phyloP scores from a whole-genome alignment of 2,113 vertebrate species.

The Xenus cinereus region DNA sequence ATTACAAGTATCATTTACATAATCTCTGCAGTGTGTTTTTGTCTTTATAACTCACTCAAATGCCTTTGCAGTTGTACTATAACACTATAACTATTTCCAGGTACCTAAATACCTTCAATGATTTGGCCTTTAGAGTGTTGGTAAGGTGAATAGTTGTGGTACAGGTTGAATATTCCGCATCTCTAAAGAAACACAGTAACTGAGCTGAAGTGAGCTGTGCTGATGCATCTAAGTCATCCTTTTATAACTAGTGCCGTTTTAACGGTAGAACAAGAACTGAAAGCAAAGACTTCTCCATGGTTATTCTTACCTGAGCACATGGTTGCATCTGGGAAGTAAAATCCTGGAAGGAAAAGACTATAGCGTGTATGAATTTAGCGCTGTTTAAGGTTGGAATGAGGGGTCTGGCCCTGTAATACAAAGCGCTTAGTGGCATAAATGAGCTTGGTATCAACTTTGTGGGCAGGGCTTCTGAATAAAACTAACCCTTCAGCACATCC shows the following conservation, averaged over 20 bases:
- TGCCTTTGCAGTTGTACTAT: neutral
- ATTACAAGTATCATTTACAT: neutral
- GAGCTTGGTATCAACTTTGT: neutral
- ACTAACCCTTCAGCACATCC: neutral
- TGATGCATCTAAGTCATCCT: neutral
- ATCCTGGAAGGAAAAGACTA: neutral
- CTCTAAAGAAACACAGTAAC: neutral
- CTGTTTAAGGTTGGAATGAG: neutral
- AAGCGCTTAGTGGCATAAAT: neutral
- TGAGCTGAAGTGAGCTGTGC: neutral
- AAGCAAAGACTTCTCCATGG: neutral
- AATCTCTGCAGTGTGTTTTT: neutral
- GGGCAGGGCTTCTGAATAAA: neutral
- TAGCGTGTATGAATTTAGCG: fast-evolving
- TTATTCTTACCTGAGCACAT: neutral
- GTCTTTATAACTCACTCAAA: neutral
- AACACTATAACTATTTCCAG: neutral
- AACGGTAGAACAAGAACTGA: neutral
- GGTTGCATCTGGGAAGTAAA: neutral
- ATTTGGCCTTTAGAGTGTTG: neutral
- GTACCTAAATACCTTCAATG: neutral
- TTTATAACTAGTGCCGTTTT: neutral
- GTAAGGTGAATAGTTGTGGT: neutral
- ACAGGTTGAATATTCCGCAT: neutral
- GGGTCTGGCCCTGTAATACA: neutral